Evolutionary conservation across 2,113 vertebrate species (phyloP).

Genomic region (Periophthalmus modestus): DNA sequence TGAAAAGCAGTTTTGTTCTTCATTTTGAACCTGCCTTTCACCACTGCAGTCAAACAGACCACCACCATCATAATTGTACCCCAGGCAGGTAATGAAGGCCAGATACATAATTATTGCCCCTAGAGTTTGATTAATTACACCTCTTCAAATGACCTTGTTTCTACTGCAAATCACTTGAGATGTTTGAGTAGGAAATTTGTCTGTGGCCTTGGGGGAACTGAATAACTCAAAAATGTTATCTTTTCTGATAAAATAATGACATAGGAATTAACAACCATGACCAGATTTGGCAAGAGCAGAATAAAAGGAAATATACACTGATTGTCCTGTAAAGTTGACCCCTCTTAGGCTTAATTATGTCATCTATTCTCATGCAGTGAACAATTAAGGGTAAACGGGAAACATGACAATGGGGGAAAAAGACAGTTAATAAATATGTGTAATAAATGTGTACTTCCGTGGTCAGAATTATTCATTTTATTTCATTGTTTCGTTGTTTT

Average conservation of each 20-base stretch:
- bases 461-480: slow-evolving; percentile 7
- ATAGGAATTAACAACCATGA: slow-evolving; percentile 31
- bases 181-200: slow-evolving; percentile 58
- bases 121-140: slow-evolving; percentile 50
- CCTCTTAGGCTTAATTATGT: slow-evolving; percentile 61
- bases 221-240: slow-evolving; percentile 33
- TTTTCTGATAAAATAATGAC: slow-evolving; percentile 23
- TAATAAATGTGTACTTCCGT: background rate
- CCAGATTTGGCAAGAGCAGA: slow-evolving; percentile 32
- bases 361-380: slow-evolving; percentile 57
- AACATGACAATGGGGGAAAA: slow-evolving; percentile 37
- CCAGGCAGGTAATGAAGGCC: slow-evolving; percentile 40
- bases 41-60: background rate
- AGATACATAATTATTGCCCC: slow-evolving; percentile 54
- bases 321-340: slow-evolving; percentile 40
- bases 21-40: background rate
- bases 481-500: too few species aligned
- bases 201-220: slow-evolving; percentile 28
- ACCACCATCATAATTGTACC: background rate
- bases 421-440: background rate
- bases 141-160: slow-evolving; percentile 51
- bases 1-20: background rate
- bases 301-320: slow-evolving; percentile 28
- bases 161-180: slow-evolving; percentile 55
- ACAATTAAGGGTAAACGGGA: slow-evolving; percentile 48